Evolutionary conservation across 2,888 invertebrate genomes (phyloP), one percentile per base, ranked within the genome.

Genomic region (Drosophila longiperda): DNA sequence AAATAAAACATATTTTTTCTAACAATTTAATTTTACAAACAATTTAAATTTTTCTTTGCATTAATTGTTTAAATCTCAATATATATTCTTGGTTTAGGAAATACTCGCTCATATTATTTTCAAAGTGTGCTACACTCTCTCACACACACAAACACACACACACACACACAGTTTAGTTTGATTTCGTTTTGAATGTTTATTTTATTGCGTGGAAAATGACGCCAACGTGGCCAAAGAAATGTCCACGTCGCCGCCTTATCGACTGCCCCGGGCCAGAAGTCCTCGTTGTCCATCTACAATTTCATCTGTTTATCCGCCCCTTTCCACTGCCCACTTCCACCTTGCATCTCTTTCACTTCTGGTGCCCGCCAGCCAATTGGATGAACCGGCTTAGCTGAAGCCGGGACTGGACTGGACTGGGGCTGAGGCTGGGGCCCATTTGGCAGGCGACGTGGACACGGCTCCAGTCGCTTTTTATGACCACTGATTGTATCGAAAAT

Each of bases 151-250:
- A 15, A 33, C 4, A 50, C 32, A 26, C 11, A n/a, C 20, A 23
- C 17, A 54, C 17, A 26, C 42, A 45, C 23, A 23, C 15, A 23
- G 86, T 91, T 91, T 92, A 91, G 83, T 78, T 90, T 91, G 90
- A 91, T 91, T 91, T 90, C 87, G 83, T 82, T 92, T 90, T 87
- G 83, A 92, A 91, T 92, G 91, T 81, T 92, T 91, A 90, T 92
- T 91, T 92, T 91, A 91, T 91, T 91, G 91, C 89, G 89, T 85
- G 89, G 92, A 90, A 92, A 91, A 92, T 89, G 91, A 91, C 91
- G 91, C 91, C 91, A 91, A 91, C 87, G 89, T 91, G 92, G 92
- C 91, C 91, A 90, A 91, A 82, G 82, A 90, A 90, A 85, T 84
- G 87, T 89, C 67, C 66, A 75, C 79, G 80, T 75, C 72, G 74